These are phyloP conservation scores for Danaus plexippus DNA, from an alignment of 1,140 invertebrate genomes.

Conservation along the genomic window DNA sequence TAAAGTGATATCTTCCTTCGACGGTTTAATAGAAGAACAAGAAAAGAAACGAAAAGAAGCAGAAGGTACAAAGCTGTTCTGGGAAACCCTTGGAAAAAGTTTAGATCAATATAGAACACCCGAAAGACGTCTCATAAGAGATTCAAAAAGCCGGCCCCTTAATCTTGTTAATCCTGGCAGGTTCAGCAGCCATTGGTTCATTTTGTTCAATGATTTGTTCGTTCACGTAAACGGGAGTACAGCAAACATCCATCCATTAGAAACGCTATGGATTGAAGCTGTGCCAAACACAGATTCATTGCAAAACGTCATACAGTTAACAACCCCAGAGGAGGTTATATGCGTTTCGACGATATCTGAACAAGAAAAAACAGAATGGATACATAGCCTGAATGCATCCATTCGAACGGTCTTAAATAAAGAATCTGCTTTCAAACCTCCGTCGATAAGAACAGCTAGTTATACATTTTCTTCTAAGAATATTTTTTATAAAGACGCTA, in stretches of 20 bases:
- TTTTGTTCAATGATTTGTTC: constrained; percentile 82
- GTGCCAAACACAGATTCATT: constrained; percentile 65
- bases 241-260: constrained; percentile 76
- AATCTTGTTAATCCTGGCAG: constrained; percentile 77
- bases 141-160: constrained; percentile 81
- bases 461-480: constrained; percentile 82
- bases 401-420: constrained; percentile 76
- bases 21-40: constrained; percentile 74
- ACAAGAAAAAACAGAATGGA: constrained; percentile 85
- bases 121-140: constrained; percentile 81
- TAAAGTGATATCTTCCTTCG: constrained; percentile 74
- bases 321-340: constrained; percentile 84
- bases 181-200: constrained; percentile 83
- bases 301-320: constrained; percentile 78
- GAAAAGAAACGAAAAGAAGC: constrained; percentile 77
- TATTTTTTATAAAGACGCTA: constrained; percentile 81
- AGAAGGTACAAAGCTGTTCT: constrained; percentile 81
- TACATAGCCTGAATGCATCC: constrained; percentile 77
- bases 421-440: constrained; percentile 73
- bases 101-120: constrained; percentile 78
- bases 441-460: constrained; percentile 78
- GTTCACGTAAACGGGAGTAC: constrained; percentile 79
- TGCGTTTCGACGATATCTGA: constrained; percentile 76
- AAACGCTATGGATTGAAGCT: constrained; percentile 85
- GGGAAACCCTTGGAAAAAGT: constrained; percentile 79